Evolutionary conservation across 2,888 invertebrate species (phyloP).

Genomic region (Lucinisca nassula): DNA sequence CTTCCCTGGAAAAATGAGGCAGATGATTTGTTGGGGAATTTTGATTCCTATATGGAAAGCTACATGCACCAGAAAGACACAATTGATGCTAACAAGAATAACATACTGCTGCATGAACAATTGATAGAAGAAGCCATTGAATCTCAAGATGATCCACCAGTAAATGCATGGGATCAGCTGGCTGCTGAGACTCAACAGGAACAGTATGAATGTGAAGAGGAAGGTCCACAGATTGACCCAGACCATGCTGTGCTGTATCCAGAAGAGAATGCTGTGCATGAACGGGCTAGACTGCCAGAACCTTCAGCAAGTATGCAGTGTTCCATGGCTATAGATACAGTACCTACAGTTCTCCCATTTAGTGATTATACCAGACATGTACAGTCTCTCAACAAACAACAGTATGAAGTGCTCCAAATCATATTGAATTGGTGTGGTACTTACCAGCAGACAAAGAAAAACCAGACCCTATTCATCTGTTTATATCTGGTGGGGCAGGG

Average conservation of each 20-base stretch:
- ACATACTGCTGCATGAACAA: conserved; percentile 20
- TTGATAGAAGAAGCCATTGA: conserved; percentile 25
- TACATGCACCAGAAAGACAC: conserved; percentile 4
- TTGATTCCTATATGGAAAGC: conserved; percentile 9
- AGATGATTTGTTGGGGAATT: neutral
- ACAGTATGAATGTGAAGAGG: neutral
- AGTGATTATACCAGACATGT: conserved; percentile 26
- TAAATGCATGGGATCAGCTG: conserved; percentile 35
- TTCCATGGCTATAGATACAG: conserved; percentile 16
- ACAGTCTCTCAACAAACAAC: conserved; percentile 34
- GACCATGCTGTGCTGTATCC: neutral
- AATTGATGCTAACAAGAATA: conserved; percentile 1
- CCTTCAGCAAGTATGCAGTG: neutral
- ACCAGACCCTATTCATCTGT: conserved; percentile 19
- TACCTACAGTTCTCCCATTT: conserved; percentile 20
- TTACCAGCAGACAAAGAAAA: neutral
- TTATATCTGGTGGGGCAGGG: conserved; percentile 48
- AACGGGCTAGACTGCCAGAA: neutral
- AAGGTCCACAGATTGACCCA: neutral
- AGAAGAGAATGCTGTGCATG: neutral
- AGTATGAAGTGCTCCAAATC: conserved; percentile 23
- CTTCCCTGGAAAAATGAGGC: conserved; percentile 8
- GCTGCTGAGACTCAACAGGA: conserved; percentile 26
- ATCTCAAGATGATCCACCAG: conserved; percentile 34
- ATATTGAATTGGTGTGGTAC: conserved; percentile 3